Evolutionary conservation across 2,113 vertebrate species (phyloP), one percentile per base, ranked within the genome.

Genomic region (Sturnus vulgaris): DNA sequence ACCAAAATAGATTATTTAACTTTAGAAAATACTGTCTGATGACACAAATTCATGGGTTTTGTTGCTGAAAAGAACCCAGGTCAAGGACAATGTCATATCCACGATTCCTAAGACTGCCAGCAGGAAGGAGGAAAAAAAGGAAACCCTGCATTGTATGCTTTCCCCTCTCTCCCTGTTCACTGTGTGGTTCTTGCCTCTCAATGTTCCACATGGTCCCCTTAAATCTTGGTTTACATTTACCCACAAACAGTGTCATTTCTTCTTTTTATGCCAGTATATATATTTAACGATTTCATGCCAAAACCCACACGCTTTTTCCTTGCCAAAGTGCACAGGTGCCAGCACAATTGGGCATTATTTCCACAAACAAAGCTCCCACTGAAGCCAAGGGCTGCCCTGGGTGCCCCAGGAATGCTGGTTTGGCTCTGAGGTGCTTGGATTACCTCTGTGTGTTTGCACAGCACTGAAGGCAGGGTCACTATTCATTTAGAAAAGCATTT

Each of bases 281-380:
- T 24, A 86, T 77, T 82, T 47, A 59, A 22, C 0, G 0, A 50
- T 68, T 82, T 71, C 56, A n/a, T 27, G 76, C 82, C 83, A 94
- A 70, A 73, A 73, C 12, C 11, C 9, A 85, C 0, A 0, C 0
- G 2, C 7, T 1, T 35, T 37, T 23, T 79, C 52, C 63, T 33
- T 80, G 88, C 81, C 93, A 76, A 82, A 89, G 60, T 4, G 35
- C 64, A 27, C 1, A 16, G 46, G 70, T 68, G 22, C 60, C n/a
- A 37, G 86, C 63, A 92, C 86, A 94, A 76, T 1, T 18, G 30
- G 46, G 52, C 86, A 57, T 85, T 92, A 57, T 83, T 82, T 19
- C 31, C 20, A 37, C 72, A 84, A 77, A 83, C 42, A 88, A 92
- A 88, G 60, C 40, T 31, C 10, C 68, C 47, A 66, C 39, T 73